Base-by-base conservation (phyloP, 92 coral and sea anemone species). In the Micromussa lordhowensis region DNA sequence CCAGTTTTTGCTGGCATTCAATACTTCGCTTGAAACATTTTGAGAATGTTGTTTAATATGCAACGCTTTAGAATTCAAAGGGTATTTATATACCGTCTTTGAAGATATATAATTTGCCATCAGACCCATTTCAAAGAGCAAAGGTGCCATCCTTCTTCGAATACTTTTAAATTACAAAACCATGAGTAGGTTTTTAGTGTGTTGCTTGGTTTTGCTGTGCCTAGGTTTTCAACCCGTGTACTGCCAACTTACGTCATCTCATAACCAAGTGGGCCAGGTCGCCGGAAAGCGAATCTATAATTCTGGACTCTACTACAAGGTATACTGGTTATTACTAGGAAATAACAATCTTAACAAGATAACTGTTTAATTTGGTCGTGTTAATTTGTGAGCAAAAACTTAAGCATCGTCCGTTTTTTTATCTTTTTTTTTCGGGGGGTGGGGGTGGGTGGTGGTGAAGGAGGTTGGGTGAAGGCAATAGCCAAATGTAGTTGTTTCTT, bases 131-230 rank as follows among this genome's bases (percentile, higher is more conserved):
- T 77, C 53, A 24, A 44, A n/a, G 54, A 77, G 19, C 29, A 24
- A 22, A 6, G n/a, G 66, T 12, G 30, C 8, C 15, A 12, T 26
- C 32, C 31, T 63, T 82, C 17, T 2, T 75, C 15, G 16, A 24
- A 4, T 11, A 36, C 30, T 36, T 26, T 1, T 7, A 68, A 54
- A 55, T 28, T 31, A 74, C 24, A 13, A 84, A 73, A 18, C 13
- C 55, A 84, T 84, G 87, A 49, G 34, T 21, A 54, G 31, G 63
- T 55, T 58, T 73, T 36, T 73, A 29, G 35, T 24, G 2, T 72
- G 68, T 54, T 84, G 69, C 26, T 54, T 84, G 38, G 8, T 72
- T 84, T 34, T 84, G 35, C 57, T 84, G 55, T 73, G 80, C 58
- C 36, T 84, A 6, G 21, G 70, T 72, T 84, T 72, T 31, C 87